phyloP scores from a whole-genome alignment of 2,797 vertebrate genomes.

The Aulostomus chinensis region DNA sequence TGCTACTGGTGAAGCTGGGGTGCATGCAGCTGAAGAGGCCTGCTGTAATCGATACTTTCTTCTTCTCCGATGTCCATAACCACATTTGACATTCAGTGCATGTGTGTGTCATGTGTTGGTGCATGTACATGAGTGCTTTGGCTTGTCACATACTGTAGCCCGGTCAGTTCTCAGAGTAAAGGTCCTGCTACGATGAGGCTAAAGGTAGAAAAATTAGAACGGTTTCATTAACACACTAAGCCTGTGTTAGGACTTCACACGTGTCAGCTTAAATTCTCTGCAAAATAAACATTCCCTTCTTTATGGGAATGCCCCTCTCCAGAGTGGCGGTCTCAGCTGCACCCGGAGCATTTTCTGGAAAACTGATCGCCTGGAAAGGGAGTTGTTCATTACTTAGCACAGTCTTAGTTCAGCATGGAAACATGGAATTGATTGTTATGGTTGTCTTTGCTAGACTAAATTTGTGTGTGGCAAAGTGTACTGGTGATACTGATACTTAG shows the following conservation, averaged over 20 bases:
- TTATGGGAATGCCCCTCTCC: conserved; percentile 40
- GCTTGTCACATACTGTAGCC: conserved; percentile 25
- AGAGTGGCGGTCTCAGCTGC: conserved; percentile 74
- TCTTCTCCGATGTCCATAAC: conserved; percentile 42
- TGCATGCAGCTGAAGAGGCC: conserved; percentile 18
- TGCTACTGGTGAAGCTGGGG: neutral
- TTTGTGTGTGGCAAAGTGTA: conserved; percentile 27
- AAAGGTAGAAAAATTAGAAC: conserved; percentile 65
- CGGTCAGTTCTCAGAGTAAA: conserved; percentile 18
- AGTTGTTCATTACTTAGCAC: conserved; percentile 45
- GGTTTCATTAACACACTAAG: conserved; percentile 54
- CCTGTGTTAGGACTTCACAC: conserved; percentile 65
- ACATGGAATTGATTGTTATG: conserved; percentile 14
- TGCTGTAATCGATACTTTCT: conserved; percentile 49
- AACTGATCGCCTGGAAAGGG: conserved; percentile 49
- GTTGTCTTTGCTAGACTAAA: conserved; percentile 33
- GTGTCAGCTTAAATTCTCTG: conserved; percentile 60
- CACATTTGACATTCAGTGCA: conserved; percentile 57
- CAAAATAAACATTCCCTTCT: conserved; percentile 63
- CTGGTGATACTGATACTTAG: conserved; percentile 12
- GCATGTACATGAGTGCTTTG: conserved; percentile 32
- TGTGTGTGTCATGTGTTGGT: conserved; percentile 10
- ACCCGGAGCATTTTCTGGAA: conserved; percentile 57
- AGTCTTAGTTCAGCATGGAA: conserved; percentile 22
- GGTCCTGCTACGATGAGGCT: conserved; percentile 53